Evolutionary conservation across 2,113 vertebrate genomes (phyloP).

Genomic region (Azemiops feae): DNA sequence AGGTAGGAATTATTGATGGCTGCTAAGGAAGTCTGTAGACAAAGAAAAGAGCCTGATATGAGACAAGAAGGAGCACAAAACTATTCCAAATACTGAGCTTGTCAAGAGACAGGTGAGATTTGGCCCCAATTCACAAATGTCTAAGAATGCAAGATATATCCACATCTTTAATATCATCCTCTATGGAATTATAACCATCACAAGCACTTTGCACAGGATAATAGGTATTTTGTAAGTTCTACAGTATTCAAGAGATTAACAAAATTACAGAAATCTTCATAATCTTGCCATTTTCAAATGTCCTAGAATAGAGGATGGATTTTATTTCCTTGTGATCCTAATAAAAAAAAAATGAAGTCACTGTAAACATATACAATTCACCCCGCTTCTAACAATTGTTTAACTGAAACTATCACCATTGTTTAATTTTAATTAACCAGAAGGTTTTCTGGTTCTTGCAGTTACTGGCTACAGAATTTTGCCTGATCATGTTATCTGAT

Average conservation of each 20-base stretch:
- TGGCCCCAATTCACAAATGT: background rate
- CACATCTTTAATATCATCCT: background rate
- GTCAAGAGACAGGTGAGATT: background rate
- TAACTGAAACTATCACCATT: background rate
- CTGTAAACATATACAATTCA: background rate
- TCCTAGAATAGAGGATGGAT: background rate
- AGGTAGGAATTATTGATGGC: background rate
- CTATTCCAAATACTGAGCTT: background rate
- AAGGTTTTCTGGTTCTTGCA: background rate
- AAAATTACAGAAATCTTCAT: background rate
- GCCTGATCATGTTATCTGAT: rapidly evolving
- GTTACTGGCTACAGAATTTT: background rate
- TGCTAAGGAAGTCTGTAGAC: background rate
- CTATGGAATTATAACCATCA: background rate
- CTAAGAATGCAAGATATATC: background rate
- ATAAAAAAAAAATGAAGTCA: background rate
- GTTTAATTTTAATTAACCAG: background rate
- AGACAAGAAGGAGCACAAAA: background rate
- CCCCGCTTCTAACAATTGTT: background rate
- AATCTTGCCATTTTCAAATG: background rate
- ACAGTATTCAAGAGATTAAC: background rate
- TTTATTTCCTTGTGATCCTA: background rate
- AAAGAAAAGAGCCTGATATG: background rate
- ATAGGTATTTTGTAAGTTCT: background rate
- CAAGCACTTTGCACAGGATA: background rate